Conservation (phyloP, 2,888 invertebrate species). For the Pyralis farinalis region DNA sequence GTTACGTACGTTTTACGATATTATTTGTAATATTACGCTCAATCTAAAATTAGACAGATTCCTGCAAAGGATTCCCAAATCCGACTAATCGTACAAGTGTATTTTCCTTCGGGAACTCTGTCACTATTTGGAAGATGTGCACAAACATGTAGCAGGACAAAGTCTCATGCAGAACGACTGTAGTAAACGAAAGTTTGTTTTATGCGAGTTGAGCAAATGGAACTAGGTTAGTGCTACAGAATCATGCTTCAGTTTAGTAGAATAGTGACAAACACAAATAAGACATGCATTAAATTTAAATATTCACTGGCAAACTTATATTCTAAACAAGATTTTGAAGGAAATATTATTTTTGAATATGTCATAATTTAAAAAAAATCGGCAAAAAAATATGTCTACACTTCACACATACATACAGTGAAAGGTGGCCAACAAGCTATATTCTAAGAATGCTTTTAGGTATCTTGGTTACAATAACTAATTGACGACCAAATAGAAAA, state of each 20-base stretch:
- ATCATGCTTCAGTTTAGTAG: background rate
- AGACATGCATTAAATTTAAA: background rate
- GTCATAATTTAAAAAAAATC: too few species aligned
- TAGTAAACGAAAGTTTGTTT: conserved; percentile 40
- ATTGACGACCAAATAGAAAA: too few species aligned
- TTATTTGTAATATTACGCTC: too few species aligned
- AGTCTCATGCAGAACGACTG: conserved; percentile 30
- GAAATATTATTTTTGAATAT: too few species aligned
- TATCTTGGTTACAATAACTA: too few species aligned
- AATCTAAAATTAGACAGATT: too few species aligned
- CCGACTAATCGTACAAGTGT: background rate
- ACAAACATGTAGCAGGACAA: conserved; percentile 19
- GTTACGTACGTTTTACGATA: too few species aligned
- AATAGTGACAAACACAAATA: background rate
- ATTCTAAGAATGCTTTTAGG: too few species aligned
- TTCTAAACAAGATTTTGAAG: too few species aligned
- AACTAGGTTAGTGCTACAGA: conserved; percentile 29
- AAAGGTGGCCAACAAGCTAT: too few species aligned
- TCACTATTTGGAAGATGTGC: background rate
- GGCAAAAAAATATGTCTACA: too few species aligned
- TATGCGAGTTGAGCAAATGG: conserved; percentile 44
- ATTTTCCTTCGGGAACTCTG: background rate
- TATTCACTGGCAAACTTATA: background rate
- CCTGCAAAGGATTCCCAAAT: background rate
- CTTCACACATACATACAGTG: too few species aligned